These are phyloP conservation scores for Clivina fossor DNA, from an alignment of 2,888 invertebrate genomes.

Conservation along the genomic window DNA sequence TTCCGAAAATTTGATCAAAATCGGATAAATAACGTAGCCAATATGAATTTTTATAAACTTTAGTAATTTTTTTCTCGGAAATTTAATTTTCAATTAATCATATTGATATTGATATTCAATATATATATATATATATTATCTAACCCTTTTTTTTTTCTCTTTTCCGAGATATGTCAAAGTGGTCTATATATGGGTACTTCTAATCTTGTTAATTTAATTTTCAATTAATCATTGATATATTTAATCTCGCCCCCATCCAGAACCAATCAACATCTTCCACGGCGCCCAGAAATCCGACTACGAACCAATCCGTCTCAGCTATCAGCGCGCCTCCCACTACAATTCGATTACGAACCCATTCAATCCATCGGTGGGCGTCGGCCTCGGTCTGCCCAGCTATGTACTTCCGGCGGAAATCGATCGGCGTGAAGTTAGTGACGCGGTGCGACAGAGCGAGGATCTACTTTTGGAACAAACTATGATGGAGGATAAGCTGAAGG, in stretches of 20 bases:
- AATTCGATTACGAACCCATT: slow-evolving; percentile 86
- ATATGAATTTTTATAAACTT: too few species aligned
- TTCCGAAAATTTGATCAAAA: too few species aligned
- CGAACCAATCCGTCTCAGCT: slow-evolving; percentile 80
- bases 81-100: too few species aligned
- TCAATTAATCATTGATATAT: too few species aligned
- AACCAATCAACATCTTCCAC: slow-evolving; percentile 86
- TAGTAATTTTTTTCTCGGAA: too few species aligned
- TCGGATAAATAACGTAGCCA: too few species aligned
- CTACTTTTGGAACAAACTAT: slow-evolving; percentile 83
- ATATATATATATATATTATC: too few species aligned
- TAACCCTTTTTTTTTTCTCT: too few species aligned
- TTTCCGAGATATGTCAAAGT: too few species aligned
- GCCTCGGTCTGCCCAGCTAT: slow-evolving; percentile 78
- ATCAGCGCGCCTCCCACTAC: slow-evolving; percentile 85
- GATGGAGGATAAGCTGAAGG: slow-evolving; percentile 85
- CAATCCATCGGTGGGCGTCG: slow-evolving; percentile 79
- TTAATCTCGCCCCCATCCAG: slow-evolving; percentile 57
- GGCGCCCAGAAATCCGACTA: slow-evolving; percentile 73
- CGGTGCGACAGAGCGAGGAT: slow-evolving; percentile 75
- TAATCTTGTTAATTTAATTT: too few species aligned
- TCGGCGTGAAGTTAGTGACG: slow-evolving; percentile 70
- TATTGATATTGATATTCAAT: too few species aligned
- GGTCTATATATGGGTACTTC: too few species aligned
- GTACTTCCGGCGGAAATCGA: slow-evolving; percentile 72